Evolutionary conservation across 2,797 vertebrate genomes (phyloP), one percentile per base, ranked within the genome.

Genomic region (Acipenser oxyrinchus): DNA sequence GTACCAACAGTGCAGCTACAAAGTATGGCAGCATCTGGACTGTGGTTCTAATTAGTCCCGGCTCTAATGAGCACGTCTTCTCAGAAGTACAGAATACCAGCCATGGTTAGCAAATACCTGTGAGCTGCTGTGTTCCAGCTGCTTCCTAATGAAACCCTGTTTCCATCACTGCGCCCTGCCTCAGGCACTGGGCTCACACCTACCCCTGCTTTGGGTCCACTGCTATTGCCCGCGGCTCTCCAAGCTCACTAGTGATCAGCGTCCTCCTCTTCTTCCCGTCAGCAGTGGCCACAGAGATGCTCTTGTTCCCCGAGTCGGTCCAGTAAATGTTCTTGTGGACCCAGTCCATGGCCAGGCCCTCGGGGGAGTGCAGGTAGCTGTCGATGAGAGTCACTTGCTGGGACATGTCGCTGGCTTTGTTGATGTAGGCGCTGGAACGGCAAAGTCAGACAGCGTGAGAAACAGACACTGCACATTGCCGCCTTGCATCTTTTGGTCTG

Each of bases 301-400:
- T 97, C 82, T 95, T 99, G 82, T 94, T 94, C 70, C 96, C 95
- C 0, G 97, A 99, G 81, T 99, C 97, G 0, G 97, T 98, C 97
- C 97, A 99, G 83, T 99, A 99, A 86, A 99, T 93, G 77, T 97
- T 97, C 80, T 94, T 95, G 71, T 99, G 96, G 60, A 98, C 88
- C 97, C 97, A 99, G 85, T 99, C 97, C 23, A 98, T 89, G 0
- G 97, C 97, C 76, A 99, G 84, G 52, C 96, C 95, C 81, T 99
- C 96, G 0, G 96, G 96, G 6, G 94, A 96, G 81, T 94, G 87
- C 51, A 99, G 88, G 49, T 89, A 88, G 6, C 92, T 90, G 61
- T 95, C 94, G 2, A 99, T 92, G 66, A 99, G 83, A 1, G 89
- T 91, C 73, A 90, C 81, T 78, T 97, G 96, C 75, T 96, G 88